Conservation (phyloP, 2,797 vertebrate genomes). For the Coilia nasus region DNA sequence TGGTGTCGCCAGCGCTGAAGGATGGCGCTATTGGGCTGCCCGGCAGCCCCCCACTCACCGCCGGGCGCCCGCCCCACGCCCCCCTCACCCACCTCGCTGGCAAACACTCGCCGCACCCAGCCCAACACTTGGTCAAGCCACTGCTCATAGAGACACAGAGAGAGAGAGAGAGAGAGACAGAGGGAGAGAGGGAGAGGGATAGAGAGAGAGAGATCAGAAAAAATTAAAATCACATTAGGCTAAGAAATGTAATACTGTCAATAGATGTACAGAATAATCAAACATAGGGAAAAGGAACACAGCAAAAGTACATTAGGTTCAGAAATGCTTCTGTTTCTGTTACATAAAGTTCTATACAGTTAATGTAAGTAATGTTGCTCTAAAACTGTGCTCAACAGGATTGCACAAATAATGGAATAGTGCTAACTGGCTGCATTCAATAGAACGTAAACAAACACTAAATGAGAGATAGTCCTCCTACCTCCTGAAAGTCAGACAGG, state of each 20-base stretch:
- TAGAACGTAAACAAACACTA: not conserved
- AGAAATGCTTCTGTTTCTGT: too few species aligned
- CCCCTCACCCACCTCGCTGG: slow-evolving; percentile 68
- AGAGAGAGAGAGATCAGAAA: not conserved
- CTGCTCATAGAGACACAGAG: slow-evolving; percentile 63
- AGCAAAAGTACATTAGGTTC: too few species aligned
- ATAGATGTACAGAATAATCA: too few species aligned
- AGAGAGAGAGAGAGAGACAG: not conserved
- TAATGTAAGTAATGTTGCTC: too few species aligned
- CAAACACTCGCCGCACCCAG: slow-evolving; percentile 93
- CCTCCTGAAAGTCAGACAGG: slow-evolving; percentile 91
- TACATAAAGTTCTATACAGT: too few species aligned
- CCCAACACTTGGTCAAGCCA: slow-evolving; percentile 95
- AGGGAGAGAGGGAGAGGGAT: too few species aligned
- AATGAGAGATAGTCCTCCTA: slow-evolving; percentile 49
- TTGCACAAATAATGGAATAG: not conserved
- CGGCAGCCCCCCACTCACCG: not conserved
- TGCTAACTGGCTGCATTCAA: too few species aligned
- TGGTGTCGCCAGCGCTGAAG: slow-evolving; percentile 93
- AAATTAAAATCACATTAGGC: not conserved
- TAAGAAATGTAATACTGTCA: too few species aligned
- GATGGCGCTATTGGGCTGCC: slow-evolving; percentile 50
- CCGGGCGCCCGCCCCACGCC: slow-evolving; percentile 52
- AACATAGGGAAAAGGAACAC: too few species aligned
- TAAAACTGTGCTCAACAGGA: too few species aligned